Evolutionary conservation across 2,797 vertebrate genomes (phyloP), one percentile per base, ranked within the genome.

Genomic region (Hipposideros larvatus): DNA sequence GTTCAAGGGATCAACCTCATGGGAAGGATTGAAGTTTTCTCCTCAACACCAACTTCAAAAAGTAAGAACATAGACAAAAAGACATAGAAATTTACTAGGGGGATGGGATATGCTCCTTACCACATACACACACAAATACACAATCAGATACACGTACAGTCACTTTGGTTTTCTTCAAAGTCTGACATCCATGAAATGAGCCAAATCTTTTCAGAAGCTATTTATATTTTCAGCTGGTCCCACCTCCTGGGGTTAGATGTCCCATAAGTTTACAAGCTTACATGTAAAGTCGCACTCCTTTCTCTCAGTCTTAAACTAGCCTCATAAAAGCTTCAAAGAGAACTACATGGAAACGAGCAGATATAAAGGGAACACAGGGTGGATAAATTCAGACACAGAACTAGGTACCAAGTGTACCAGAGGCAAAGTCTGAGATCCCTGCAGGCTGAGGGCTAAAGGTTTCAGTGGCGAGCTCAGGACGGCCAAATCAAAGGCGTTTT

Each of bases 251-350:
- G 26, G 46, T 68, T 46, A 51, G 68, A 51, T 31, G 26, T 51
- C 43, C 87, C 22, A 1, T 41, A 87, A 37, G 70, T 93, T 95
- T 74, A 79, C 74, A 87, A n/a, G 83, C 70, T 46, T 91, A 74
- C 0, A 0, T 87, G 37, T 66, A 57, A 95, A 91, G 78, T 79
- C 1, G 1, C 19, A 41, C 89, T 80, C 79, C 80, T 82, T 87
- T 82, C 78, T 96, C 71, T 85, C 57, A 13, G 21, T 78, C 85
- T 94, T 97, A 78, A 95, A 90, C 83, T 82, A 21, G 70, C 59
- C 83, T 61, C 41, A 7, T 73, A 57, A 95, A 95, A 57, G 53
- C 91, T 95, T 95, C 71, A 68, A 66, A 87, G 75, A 41, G 63
- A 74, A 26, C 63, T 13, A 3, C 19, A 0, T 63, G 90, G 84